Base-by-base conservation (phyloP, 2,888 invertebrate genomes). In the Agrochola lychnidis region DNA sequence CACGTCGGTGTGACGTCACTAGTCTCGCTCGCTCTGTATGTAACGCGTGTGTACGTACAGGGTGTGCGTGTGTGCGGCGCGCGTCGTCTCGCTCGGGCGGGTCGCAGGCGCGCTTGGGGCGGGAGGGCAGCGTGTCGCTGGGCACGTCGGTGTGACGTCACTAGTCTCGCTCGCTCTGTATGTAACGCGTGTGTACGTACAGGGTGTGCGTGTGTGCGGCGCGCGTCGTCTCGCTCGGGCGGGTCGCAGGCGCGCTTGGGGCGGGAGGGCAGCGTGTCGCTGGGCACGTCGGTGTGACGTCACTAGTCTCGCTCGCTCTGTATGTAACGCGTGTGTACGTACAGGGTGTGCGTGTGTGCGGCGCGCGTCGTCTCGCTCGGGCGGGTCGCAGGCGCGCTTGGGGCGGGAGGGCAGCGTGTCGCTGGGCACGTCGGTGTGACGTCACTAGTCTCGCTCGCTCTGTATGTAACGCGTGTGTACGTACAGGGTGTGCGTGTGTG, bases 21-120 rank as follows among this genome's bases (percentile, higher is more conserved):
- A 3, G 40, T 40, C 25, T 19, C 42, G 45, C 45, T 73, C 36
- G 25, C 25, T 40, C 12, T 25, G 45, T 69, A 40, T 48, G 48
- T 30, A 25, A 51, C 51, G 40, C 36, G 71, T 70, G 57, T 45
- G 51, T 75, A 82, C 82, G 76, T 82, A 79, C 78, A 14, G 82
- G 51, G 36, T 51, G 61, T 10, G 7, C 30, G 61, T 4, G 51
- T 0, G 59, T 0, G 45, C 59, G 79, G n/a, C 78, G 63, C 30
- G 77, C 57, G 56, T 75, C 76, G 36, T 59, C 76, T 1, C 57
- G 51, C 36, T 56, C 62, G n/a, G n/a, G n/a, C n/a, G n/a, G n/a
- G n/a, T n/a, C n/a, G n/a, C n/a, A n/a, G n/a, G n/a, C n/a, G n/a
- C n/a, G n/a, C n/a, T n/a, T n/a, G n/a, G n/a, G n/a, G n/a, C n/a